Conservation (phyloP, 2,113 vertebrate genomes). For the Australoheros scitulus region DNA sequence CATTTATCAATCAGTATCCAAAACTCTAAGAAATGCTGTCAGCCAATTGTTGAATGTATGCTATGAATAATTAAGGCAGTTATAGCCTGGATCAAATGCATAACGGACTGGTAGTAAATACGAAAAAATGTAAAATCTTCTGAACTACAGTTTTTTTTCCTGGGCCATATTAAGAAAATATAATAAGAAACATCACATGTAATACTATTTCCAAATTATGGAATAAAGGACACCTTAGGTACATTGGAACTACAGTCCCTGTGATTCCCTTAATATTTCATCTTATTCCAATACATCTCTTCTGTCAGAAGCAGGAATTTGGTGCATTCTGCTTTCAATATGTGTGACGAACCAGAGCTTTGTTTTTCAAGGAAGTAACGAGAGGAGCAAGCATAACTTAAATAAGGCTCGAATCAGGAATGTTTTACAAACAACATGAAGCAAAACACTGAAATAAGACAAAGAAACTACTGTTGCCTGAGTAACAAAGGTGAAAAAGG, state of each 20-base stretch:
- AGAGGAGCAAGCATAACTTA: conserved; percentile 17
- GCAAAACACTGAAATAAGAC: background rate
- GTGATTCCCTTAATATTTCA: conserved; percentile 39
- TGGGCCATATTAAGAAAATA: background rate
- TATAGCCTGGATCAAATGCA: background rate
- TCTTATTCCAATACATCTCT: background rate
- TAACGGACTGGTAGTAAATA: background rate
- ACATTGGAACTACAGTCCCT: conserved; percentile 1
- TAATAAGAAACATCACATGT: background rate
- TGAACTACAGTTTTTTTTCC: background rate
- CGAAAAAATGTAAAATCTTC: background rate
- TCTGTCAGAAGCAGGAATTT: conserved; percentile 40
- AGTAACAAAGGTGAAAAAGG: background rate
- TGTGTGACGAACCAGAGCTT: conserved; percentile 19
- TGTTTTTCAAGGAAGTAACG: conserved; percentile 31
- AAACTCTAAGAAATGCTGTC: background rate
- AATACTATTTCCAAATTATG: background rate
- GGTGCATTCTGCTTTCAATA: conserved; percentile 12
- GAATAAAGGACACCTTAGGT: background rate
- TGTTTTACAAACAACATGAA: conserved; percentile 19
- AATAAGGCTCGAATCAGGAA: conserved; percentile 2
- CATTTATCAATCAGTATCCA: background rate
- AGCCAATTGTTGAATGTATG: background rate
- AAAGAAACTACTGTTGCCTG: background rate
- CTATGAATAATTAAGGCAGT: background rate